phyloP scores from a whole-genome alignment of 2,888 invertebrate genomes.

The Protonemura montana region DNA sequence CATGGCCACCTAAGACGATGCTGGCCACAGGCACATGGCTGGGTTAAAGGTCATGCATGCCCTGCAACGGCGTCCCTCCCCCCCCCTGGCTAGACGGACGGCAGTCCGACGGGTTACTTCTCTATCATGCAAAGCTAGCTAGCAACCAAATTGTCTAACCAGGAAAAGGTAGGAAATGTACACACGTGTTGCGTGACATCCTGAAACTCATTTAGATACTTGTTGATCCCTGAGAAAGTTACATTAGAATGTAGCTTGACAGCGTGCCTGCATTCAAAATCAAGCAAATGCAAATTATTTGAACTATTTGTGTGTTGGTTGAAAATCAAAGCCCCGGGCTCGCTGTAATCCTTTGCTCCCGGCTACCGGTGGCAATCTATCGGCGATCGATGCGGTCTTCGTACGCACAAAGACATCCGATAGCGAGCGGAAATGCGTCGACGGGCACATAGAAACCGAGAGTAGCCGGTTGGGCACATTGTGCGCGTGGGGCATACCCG shows the following conservation, averaged over 20 bases:
- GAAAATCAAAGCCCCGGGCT: too few relatives aligned
- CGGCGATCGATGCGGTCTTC: background rate
- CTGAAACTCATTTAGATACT: too few relatives aligned
- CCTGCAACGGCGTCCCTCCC: background rate
- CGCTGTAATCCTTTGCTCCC: background rate
- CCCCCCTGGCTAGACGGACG: background rate
- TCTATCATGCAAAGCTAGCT: background rate
- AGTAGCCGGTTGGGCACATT: conserved; percentile 3
- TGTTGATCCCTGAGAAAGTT: too few relatives aligned
- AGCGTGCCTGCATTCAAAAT: too few relatives aligned
- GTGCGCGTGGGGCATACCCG: conserved; percentile 4
- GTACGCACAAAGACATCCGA: background rate
- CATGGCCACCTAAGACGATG: conserved; percentile 36
- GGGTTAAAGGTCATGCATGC: conserved; percentile 19
- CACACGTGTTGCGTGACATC: too few relatives aligned
- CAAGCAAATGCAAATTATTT: too few relatives aligned
- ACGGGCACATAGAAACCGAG: background rate
- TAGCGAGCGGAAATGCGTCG: background rate
- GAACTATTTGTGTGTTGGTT: too few relatives aligned
- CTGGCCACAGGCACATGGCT: background rate
- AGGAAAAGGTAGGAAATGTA: too few relatives aligned
- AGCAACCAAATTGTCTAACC: too few relatives aligned
- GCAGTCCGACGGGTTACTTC: background rate
- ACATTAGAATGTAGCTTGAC: too few relatives aligned
- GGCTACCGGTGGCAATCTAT: background rate